Evolutionary conservation across 2,797 vertebrate genomes (phyloP), one percentile per base, ranked within the genome.

Genomic region (Sparidentex hasta): DNA sequence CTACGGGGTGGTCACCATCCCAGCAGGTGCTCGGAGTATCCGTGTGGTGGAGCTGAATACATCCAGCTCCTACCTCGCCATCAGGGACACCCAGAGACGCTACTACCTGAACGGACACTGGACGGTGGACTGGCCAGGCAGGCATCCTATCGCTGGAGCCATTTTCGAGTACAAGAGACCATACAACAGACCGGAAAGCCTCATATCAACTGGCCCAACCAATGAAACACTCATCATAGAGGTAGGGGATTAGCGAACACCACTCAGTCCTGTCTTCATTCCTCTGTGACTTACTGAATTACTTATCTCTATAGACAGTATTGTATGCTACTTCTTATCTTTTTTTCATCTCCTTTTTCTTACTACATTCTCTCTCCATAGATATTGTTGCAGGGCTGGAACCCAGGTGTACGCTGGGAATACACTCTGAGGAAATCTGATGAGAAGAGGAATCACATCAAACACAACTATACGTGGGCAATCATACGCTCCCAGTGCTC

Each of bases 21-120:
- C 97, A 25, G 71, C 93, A 0, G 97, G 97, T 29, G 96, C 97
- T 20, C 94, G 95, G 21, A 97, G 94, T 62, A 96, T 98, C 76
- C 95, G 74, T 17, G 91, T 98, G 70, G 83, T 91, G 65, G 96
- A 98, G 82, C 83, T 95, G 66, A 97, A 97, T 44, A 84, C 93
- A 1, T 98, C 97, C 48, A 95, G 94, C 74, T 97, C 96, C 71
- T 97, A 97, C 84, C 93, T 98, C 81, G 93, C 96, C 14, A 84
- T 97, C n/a, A 94, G 96, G 48, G 96, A 95, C 86, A 74, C 86
- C 48, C 92, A 95, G 61, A 92, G 91, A 75, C 96, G 83, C 55
- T 98, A 98, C 82, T 94, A 96, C 87, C 92, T 98, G 48, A 98
- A 97, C 0, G 97, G 97, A 14, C 94, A 93, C 72, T 97, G 97